Percentiles rank a stretch among this genome's conserved stretches.
Evolutionary conservation across 1,140 invertebrate species (phyloP).

Genomic region (Bombus waltoni): DNA sequence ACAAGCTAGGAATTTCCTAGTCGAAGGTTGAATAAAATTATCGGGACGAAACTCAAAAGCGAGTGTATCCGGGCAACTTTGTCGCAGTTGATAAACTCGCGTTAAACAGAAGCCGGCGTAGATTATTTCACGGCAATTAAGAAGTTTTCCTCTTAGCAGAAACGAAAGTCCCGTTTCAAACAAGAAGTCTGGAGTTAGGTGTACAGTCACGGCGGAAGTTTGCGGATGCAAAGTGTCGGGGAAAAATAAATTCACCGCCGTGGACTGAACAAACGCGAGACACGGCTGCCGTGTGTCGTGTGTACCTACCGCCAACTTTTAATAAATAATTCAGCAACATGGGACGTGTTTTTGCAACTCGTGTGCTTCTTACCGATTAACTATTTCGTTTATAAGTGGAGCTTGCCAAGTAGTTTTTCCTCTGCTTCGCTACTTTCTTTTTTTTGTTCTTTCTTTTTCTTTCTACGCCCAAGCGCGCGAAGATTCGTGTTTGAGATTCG

Average conservation of each 20-base stretch:
- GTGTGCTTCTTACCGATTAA: not conserved
- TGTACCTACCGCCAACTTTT: not conserved
- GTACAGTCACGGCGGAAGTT: not conserved
- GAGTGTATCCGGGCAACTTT: constrained; percentile 42
- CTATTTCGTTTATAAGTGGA: not conserved
- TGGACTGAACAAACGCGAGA: not conserved
- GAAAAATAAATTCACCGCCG: constrained; percentile 29
- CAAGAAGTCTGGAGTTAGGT: constrained; percentile 33
- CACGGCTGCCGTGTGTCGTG: not conserved
- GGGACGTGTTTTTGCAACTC: not conserved
- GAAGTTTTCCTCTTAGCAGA: constrained; percentile 45
- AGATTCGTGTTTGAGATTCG: not conserved
- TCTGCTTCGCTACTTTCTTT: no score
- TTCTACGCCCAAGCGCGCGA: not conserved
- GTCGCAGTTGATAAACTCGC: constrained; percentile 52
- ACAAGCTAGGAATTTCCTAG: not conserved
- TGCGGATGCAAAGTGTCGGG: constrained; percentile 22
- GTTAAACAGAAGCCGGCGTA: constrained; percentile 46
- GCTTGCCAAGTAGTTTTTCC: not conserved
- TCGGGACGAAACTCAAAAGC: constrained; percentile 10
- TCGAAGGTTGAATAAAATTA: not conserved
- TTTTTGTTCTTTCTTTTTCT: not conserved
- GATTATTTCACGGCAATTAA: constrained; percentile 64
- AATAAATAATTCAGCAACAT: constrained; percentile 18
- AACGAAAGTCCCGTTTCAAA: constrained; percentile 46